These are phyloP conservation scores for Talpa occidentalis DNA, from an alignment of 2,113 vertebrate genomes.

Conservation along the genomic window DNA sequence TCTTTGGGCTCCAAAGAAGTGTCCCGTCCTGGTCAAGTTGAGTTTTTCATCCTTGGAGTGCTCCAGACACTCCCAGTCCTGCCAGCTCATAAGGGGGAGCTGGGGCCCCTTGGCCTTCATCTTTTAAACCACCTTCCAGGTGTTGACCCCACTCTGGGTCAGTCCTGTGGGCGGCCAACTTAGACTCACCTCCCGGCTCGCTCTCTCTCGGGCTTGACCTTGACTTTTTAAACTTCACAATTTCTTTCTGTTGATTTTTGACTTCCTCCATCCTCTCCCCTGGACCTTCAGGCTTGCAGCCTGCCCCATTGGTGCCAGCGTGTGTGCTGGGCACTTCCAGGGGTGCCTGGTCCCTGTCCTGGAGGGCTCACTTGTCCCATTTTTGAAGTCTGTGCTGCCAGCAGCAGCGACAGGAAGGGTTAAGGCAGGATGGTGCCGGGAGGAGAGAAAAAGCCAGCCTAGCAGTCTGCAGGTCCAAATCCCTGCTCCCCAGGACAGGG, in stretches of 20 bases:
- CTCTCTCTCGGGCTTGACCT: not conserved
- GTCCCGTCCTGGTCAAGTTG: not conserved
- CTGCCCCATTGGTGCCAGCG: fast-evolving
- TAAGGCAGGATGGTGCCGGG: not conserved
- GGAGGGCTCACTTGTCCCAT: fast-evolving
- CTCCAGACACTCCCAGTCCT: not conserved
- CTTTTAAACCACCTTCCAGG: not conserved
- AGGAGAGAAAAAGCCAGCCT: not conserved
- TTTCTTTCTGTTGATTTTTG: not conserved
- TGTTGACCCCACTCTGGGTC: fast-evolving
- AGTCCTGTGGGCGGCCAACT: fast-evolving
- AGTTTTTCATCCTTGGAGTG: not conserved
- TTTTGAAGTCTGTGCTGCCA: not conserved
- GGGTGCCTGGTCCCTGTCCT: not conserved
- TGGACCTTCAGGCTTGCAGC: fast-evolving
- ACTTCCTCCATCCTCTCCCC: too few relatives aligned
- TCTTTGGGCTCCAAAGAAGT: not conserved
- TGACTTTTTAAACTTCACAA: not conserved
- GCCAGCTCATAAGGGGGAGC: fast-evolving
- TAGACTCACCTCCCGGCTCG: not conserved
- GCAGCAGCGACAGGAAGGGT: not conserved
- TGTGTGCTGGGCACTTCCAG: fast-evolving
- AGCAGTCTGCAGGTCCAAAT: not conserved
- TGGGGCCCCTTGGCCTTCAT: fast-evolving
- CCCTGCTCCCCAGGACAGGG: not conserved